Evolutionary conservation across 2,797 vertebrate species (phyloP).

Genomic region (Acipenser ruthenus): DNA sequence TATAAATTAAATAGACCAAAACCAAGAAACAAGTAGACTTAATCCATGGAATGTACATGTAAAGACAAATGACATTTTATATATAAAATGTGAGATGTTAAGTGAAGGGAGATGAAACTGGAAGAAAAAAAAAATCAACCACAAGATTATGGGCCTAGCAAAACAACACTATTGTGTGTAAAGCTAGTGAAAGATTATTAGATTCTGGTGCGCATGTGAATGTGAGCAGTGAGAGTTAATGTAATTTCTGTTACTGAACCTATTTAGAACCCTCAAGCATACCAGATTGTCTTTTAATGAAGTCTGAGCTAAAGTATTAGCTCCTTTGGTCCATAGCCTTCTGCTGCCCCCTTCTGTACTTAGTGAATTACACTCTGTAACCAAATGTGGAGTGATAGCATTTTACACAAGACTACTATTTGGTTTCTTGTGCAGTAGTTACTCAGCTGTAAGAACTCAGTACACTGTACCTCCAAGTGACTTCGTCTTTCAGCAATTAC

Average conservation of each 20-base stretch:
- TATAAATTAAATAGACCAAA: too few species aligned
- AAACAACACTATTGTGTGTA: not conserved
- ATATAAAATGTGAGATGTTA: too few species aligned
- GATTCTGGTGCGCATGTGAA: not conserved
- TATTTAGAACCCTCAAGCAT: not conserved
- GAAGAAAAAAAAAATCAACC: too few species aligned
- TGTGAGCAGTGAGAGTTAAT: not conserved
- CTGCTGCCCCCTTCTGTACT: constrained; percentile 66
- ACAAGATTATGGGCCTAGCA: too few species aligned
- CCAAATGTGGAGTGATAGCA: constrained; percentile 13
- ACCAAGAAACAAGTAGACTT: too few species aligned
- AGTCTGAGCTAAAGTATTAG: not conserved
- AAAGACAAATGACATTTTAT: too few species aligned
- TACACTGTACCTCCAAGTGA: constrained; percentile 73
- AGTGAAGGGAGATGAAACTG: too few species aligned
- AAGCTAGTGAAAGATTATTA: too few species aligned
- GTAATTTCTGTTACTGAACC: not conserved
- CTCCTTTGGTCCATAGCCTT: constrained; percentile 39
- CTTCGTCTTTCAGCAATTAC: constrained; percentile 76
- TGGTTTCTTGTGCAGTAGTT: not conserved
- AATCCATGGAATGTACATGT: too few species aligned
- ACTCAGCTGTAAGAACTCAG: constrained; percentile 1
- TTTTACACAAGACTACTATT: not conserved
- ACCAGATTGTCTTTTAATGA: not conserved
- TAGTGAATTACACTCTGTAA: constrained; percentile 21